A percentile compares a stretch with the other conserved stretches of the same genome.
phyloP scores from a whole-genome alignment of 1,140 invertebrate species.

The Prorops nasuta region DNA sequence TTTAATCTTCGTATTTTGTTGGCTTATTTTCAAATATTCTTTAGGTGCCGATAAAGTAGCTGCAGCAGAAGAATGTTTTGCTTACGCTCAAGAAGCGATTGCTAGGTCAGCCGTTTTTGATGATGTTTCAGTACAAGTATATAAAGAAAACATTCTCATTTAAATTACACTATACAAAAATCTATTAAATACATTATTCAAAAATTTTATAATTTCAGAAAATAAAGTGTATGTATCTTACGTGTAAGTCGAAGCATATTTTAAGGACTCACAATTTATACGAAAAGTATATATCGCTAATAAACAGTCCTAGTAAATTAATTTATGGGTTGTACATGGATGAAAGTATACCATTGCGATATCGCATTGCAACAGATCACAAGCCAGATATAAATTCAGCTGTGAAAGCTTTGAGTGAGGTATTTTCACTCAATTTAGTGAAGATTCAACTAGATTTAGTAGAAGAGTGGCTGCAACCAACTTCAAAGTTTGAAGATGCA shows the following conservation, averaged over 20 bases:
- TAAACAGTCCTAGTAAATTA: constrained; percentile 37
- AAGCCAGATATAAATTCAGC: constrained; percentile 51
- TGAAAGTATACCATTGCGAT: constrained; percentile 43
- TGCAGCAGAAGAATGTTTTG: constrained; percentile 48
- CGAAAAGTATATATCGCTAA: constrained; percentile 41
- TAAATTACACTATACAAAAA: background rate
- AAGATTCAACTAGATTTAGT: constrained; percentile 42
- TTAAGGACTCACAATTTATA: constrained; percentile 43
- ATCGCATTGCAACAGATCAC: constrained; percentile 22
- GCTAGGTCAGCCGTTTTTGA: constrained; percentile 16
- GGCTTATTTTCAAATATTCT: constrained; percentile 14
- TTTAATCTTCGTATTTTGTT: background rate
- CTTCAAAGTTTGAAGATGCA: constrained; percentile 28
- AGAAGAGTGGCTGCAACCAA: constrained; percentile 46
- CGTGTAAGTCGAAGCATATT: constrained; percentile 45
- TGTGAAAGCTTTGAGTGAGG: constrained; percentile 30
- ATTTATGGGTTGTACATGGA: constrained; percentile 48
- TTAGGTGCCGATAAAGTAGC: constrained; percentile 50
- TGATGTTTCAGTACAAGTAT: constrained; percentile 26
- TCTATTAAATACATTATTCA: background rate
- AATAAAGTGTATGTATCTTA: constrained; percentile 47
- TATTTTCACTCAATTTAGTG: constrained; percentile 40
- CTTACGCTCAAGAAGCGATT: constrained; percentile 25
- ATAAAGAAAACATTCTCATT: background rate
- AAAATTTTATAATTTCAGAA: constrained; percentile 22